phyloP scores from a whole-genome alignment of 2,113 vertebrate genomes.

The Meleagris gallopavo region DNA sequence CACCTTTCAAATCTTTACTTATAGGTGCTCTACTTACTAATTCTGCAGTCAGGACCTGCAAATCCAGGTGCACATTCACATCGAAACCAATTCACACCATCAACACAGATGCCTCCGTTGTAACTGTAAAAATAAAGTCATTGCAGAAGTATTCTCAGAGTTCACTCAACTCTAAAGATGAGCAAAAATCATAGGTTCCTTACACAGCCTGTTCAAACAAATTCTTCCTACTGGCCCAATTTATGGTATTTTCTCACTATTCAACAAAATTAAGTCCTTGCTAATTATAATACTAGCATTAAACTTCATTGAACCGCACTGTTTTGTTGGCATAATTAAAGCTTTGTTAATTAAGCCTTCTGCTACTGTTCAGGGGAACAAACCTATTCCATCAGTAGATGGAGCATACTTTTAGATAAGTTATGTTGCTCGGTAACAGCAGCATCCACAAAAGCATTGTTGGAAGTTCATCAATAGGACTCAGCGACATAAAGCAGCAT shows the following conservation, averaged over 20 bases:
- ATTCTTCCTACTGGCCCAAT: slow-evolving; percentile 59
- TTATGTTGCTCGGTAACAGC: background rate
- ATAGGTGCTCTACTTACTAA: slow-evolving; percentile 91
- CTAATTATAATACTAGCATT: background rate
- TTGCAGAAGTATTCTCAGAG: background rate
- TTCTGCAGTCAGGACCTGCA: slow-evolving; percentile 95
- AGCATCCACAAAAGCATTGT: background rate
- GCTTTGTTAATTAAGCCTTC: background rate
- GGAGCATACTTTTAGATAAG: background rate
- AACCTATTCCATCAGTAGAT: background rate
- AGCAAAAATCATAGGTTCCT: slow-evolving; percentile 58
- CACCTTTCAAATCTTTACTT: background rate
- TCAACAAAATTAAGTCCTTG: slow-evolving; percentile 66
- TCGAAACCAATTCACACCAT: slow-evolving; percentile 96
- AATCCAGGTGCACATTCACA: slow-evolving; percentile 94
- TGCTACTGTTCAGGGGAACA: background rate
- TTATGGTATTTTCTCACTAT: slow-evolving; percentile 51
- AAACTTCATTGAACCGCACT: background rate
- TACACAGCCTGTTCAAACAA: slow-evolving; percentile 73
- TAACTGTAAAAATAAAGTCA: slow-evolving; percentile 82
- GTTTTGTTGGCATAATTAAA: background rate
- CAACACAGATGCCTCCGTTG: slow-evolving; percentile 92
- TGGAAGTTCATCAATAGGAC: background rate
- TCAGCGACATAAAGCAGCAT: background rate
- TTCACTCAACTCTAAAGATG: background rate